Conservation (phyloP, 2,797 vertebrate genomes). For the Aulostomus chinensis region DNA sequence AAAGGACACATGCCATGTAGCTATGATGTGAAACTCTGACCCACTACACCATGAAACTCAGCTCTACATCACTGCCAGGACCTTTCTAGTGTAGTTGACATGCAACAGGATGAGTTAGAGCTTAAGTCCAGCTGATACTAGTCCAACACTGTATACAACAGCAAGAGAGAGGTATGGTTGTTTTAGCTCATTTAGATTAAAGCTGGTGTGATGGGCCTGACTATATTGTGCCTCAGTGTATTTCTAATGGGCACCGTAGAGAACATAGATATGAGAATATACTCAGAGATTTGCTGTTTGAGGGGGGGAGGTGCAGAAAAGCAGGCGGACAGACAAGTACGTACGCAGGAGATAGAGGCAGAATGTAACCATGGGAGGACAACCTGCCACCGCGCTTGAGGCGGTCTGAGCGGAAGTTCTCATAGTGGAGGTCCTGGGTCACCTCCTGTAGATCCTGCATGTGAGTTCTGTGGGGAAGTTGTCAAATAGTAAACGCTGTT, state of each 20-base stretch:
- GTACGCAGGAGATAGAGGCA: slow-evolving; percentile 80
- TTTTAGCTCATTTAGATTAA: neutral
- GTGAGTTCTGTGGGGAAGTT: slow-evolving; percentile 87
- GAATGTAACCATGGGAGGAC: slow-evolving; percentile 76
- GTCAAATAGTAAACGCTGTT: too few relatives aligned
- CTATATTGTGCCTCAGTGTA: neutral
- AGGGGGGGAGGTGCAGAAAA: slow-evolving; percentile 66
- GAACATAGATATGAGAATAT: neutral
- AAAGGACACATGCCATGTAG: slow-evolving; percentile 26
- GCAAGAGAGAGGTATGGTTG: neutral
- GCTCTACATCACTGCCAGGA: neutral
- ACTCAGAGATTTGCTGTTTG: slow-evolving; percentile 31
- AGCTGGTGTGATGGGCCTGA: neutral
- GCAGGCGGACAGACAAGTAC: slow-evolving; percentile 73
- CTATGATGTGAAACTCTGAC: slow-evolving; percentile 12
- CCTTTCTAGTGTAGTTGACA: slow-evolving; percentile 19
- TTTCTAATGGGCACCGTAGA: neutral
- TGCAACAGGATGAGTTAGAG: slow-evolving; percentile 46
- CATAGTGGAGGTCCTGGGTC: slow-evolving; percentile 98
- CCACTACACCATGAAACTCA: slow-evolving; percentile 9
- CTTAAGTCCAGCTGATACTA: slow-evolving; percentile 25
- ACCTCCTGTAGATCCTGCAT: slow-evolving; percentile 99
- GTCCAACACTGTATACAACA: slow-evolving; percentile 2
- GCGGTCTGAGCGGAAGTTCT: slow-evolving; percentile 98
- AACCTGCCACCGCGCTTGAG: slow-evolving; percentile 97